Percentiles rank a stretch among this genome's conserved stretches.
Conservation (phyloP, 2,113 vertebrate genomes). For the Todiramphus saurophagus region DNA sequence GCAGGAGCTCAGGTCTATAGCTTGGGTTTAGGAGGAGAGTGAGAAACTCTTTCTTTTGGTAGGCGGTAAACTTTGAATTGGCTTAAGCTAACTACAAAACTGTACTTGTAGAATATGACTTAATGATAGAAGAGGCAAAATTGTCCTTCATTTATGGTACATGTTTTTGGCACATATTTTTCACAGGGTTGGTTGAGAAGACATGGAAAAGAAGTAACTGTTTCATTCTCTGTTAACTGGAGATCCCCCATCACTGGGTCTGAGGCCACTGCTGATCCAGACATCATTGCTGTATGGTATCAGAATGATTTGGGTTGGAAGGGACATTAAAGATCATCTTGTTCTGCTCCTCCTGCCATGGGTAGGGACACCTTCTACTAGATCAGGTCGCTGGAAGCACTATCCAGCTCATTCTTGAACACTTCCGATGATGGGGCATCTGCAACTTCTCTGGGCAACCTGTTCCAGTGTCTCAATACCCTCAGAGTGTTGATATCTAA, state of each 20-base stretch:
- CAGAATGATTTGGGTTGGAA: neutral
- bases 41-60: neutral
- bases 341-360: neutral
- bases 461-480: neutral
- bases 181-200: neutral
- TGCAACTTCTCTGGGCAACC: neutral
- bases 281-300: neutral
- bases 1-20: neutral
- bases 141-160: neutral
- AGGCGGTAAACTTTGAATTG: neutral
- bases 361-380: neutral
- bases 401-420: neutral
- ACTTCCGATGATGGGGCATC: neutral
- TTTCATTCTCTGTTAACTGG: neutral
- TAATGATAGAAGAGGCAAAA: neutral
- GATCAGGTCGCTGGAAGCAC: neutral
- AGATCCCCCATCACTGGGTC: neutral
- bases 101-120: neutral
- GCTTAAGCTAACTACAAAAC: neutral
- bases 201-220: neutral
- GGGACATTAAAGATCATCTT: neutral
- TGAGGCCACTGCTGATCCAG: neutral
- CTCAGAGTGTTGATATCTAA: neutral
- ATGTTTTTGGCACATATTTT: neutral
- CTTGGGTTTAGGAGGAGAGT: neutral